Percentiles rank a stretch among this genome's conserved stretches.
phyloP scores from a whole-genome alignment of 2,888 invertebrate species.

The Tetranychus truncatus region DNA sequence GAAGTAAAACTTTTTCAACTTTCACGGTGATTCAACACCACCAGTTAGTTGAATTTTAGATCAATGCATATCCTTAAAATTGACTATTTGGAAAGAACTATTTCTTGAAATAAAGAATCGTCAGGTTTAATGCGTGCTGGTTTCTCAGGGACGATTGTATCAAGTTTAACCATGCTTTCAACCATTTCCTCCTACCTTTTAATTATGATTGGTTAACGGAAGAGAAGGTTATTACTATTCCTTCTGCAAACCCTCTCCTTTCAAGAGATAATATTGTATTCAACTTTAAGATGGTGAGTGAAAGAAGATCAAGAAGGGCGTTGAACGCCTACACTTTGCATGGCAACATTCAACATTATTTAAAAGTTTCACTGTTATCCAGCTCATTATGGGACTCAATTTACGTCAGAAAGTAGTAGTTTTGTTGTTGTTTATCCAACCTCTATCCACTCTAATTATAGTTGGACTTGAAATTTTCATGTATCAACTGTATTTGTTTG shows the following conservation, averaged over 20 bases:
- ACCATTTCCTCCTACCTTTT: conserved; percentile 1
- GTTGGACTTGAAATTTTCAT: background rate
- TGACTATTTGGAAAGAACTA: background rate
- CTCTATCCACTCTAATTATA: background rate
- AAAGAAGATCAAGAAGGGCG: too few relatives aligned
- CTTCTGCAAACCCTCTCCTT: background rate
- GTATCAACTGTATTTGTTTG: too few relatives aligned
- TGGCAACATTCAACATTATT: too few relatives aligned
- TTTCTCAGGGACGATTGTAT: conserved; percentile 1
- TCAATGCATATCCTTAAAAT: background rate
- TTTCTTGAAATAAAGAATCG: background rate
- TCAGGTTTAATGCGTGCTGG: background rate
- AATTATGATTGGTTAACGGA: background rate
- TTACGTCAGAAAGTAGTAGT: too few relatives aligned
- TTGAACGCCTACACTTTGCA: too few relatives aligned
- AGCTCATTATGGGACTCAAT: too few relatives aligned
- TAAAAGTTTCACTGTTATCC: too few relatives aligned
- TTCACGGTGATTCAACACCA: background rate
- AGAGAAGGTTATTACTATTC: background rate
- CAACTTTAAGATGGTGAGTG: too few relatives aligned
- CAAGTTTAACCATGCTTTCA: background rate
- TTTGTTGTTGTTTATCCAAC: background rate
- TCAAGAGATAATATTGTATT: too few relatives aligned
- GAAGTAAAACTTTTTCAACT: background rate
- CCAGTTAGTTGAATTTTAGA: background rate